These are phyloP conservation scores for Zosterops hypoxanthus DNA, from an alignment of 2,113 vertebrate genomes.

Conservation along the genomic window DNA sequence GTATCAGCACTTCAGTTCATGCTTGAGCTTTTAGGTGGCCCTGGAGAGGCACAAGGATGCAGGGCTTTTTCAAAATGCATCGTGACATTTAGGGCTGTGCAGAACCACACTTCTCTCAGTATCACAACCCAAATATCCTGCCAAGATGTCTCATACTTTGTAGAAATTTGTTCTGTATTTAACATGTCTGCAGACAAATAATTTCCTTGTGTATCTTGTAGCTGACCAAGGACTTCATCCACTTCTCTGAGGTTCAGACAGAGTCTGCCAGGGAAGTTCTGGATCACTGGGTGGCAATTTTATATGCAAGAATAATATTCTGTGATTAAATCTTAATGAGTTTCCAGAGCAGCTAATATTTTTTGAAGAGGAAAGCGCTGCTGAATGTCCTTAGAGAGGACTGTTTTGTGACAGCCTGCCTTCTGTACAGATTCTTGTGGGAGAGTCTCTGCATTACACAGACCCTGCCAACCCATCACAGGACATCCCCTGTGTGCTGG, in stretches of 20 bases:
- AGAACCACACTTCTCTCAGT: not conserved
- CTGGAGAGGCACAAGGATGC: not conserved
- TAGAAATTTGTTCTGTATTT: not conserved
- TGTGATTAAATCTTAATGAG: constrained; percentile 29
- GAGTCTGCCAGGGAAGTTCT: constrained; percentile 7
- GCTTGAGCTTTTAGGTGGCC: constrained; percentile 38
- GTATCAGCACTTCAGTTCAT: not conserved
- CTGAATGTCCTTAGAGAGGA: not conserved
- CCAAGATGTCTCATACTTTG: not conserved
- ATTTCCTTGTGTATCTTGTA: not conserved
- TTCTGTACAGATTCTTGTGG: not conserved
- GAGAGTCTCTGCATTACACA: not conserved
- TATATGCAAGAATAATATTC: not conserved
- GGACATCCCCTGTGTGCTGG: not conserved
- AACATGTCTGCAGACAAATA: not conserved
- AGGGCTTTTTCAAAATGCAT: not conserved
- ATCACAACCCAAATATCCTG: not conserved
- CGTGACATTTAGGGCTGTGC: not conserved
- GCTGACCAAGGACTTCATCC: not conserved
- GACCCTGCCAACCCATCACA: not conserved
- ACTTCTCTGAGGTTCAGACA: not conserved
- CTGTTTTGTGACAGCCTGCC: not conserved
- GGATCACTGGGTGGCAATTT: constrained; percentile 4
- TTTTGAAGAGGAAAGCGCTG: not conserved
- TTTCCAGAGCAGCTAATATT: constrained; percentile 11